Conservation (phyloP, 1,140 invertebrate species). For the Drosophila ohnishii region DNA sequence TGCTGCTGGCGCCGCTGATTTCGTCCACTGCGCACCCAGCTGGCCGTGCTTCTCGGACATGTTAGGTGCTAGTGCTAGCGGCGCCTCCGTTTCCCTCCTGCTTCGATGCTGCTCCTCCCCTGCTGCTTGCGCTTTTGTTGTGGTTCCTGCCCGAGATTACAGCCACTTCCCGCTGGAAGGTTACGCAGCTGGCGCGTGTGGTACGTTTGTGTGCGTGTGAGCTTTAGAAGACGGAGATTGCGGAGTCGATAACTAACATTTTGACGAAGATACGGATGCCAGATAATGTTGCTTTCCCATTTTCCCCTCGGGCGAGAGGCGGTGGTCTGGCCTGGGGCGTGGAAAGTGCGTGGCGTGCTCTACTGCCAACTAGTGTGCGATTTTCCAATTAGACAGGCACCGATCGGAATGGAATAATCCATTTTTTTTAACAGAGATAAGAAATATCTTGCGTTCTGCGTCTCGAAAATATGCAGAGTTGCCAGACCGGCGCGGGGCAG, state of each 20-base stretch:
- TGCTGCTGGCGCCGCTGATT: constrained; percentile 62
- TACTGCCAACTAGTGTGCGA: constrained; percentile 37
- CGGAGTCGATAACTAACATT: constrained; percentile 79
- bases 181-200: constrained; percentile 51
- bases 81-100: constrained; percentile 34
- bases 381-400: constrained; percentile 70
- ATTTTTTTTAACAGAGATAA: constrained; percentile 71
- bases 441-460: constrained; percentile 73
- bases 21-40: constrained; percentile 77
- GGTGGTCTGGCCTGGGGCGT: constrained; percentile 20
- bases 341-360: constrained; percentile 23
- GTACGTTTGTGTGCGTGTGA: constrained; percentile 20
- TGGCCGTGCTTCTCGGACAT: constrained; percentile 82
- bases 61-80: constrained; percentile 64
- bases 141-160: constrained; percentile 39
- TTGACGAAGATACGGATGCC: constrained; percentile 73
- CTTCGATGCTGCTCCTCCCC: constrained; percentile 23
- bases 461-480: constrained; percentile 70
- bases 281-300: constrained; percentile 74
- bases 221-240: constrained; percentile 77
- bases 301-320: constrained; percentile 30
- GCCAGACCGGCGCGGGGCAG: constrained; percentile 15
- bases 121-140: constrained; percentile 25
- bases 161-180: constrained; percentile 18
- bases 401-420: constrained; percentile 73